Evolutionary conservation across 2,888 invertebrate genomes (phyloP), one percentile per base, ranked within the genome.

Genomic region (Plebejus anna): DNA sequence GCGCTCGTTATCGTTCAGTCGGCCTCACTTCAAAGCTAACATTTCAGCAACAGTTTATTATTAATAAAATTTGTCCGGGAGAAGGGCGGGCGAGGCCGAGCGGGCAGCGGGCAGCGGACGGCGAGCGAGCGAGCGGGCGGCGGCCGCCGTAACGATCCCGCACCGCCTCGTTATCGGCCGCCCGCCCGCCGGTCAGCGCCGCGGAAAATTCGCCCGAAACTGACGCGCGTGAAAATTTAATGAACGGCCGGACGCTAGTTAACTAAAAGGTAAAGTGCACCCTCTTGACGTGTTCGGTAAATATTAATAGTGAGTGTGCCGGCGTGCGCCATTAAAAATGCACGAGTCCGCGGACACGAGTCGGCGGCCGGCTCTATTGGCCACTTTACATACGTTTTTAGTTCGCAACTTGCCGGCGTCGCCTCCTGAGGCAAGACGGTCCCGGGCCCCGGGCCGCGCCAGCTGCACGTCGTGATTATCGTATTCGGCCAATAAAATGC

Each of bases 211-310:
- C 87, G 90, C 87, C 92, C 92, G 89, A 93, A 94, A 93, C 93
- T 92, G 94, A 93, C 93, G 93, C 94, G 93, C 94, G 94, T 94
- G 94, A 94, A 94, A 94, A 94, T 94, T 94, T 94, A 94, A 94
- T 94, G 94, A 94, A 94, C 94, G 90, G 91, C 92, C 91, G 93
- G 93, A 92, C 93, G 93, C 92, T 93, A 94, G 94, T 94, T 93
- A 92, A 92, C 93, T 94, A 93, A 93, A 94, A 94, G 94, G 94
- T 93, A 93, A 94, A 94, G 92, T 93, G 93, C 93, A 92, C 94
- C 93, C 94, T 93, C 94, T 94, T 93, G 92, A 93, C 93, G 93
- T 92, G 92, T 92, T 92, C 92, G 93, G 92, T 92, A 92, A 94
- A 94, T 93, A 94, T 93, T 93, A 92, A 94, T 92, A 93, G 92